Base-by-base conservation (phyloP, 1,140 invertebrate genomes). In the Drosophila obscura region DNA sequence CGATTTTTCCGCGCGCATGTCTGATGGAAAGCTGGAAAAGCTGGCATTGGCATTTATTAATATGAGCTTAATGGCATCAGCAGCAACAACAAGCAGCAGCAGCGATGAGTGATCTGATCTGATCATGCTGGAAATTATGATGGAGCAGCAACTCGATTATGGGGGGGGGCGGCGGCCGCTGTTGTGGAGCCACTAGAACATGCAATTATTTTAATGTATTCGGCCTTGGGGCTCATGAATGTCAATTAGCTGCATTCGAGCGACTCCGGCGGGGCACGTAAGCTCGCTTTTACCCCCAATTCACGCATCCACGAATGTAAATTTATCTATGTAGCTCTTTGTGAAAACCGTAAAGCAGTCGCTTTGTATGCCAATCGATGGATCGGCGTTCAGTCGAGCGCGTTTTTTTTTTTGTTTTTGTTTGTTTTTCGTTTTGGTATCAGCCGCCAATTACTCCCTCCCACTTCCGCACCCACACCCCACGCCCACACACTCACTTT, bases 141-240 rank as follows among this genome's bases (percentile, higher is more conserved):
- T 62, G 49, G 51, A 59, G 19, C 22, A 19, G 1, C 45, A 73
- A 43, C 52, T 53, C 22, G 26, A 48, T 58, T n/a, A 1, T 19
- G 19, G 19, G 19, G 19, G 19, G 66, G 4, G 28, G 61, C n/a
- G n/a, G n/a, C n/a, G 44, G 46, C 59, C 53, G 28, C 22, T 60
- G 51, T 19, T 31, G 6, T 31, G 28, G 71, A 84, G 73, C 80
- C 9, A 13, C 35, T 66, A 72, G 76, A 73, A 78, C 73, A 89
- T 88, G 84, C 78, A 89, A 87, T 84, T 84, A 83, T 89, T 87
- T 89, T 88, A 83, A 88, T 89, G 75, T 75, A 80, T 83, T 87
- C 63, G 78, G 80, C 84, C 84, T 87, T 88, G 82, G 77, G 73
- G 72, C 81, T 72, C 78, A 85, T 85, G 81, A 87, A 87, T 87